Evolutionary conservation across 2,888 invertebrate species (phyloP), one percentile per base, ranked within the genome.

Genomic region (Napeogenes inachia): DNA sequence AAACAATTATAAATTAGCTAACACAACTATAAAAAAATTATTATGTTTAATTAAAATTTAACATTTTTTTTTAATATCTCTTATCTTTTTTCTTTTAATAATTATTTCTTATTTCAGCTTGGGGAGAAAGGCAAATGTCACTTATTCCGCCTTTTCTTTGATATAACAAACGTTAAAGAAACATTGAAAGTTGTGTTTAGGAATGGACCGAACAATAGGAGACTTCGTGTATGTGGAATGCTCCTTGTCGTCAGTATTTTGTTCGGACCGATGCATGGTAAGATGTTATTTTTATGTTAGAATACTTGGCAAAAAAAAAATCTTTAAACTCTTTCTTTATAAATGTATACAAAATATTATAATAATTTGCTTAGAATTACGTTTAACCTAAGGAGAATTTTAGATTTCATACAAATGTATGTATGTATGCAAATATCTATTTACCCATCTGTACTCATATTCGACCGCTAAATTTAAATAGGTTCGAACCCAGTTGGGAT

Each of bases 221-320:
- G 87, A 35, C 54, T 76, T 8, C 79, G 89, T 2, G 78, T 92
- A 13, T 82, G 81, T 55, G 68, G 85, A 2, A 80, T 91, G 53
- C 75, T 92, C 64, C 50, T 80, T 2, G 79, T 90, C 2, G 87
- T 88, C 0, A 82, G 86, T 66, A 75, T 92, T 30, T 76, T 92
- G 2, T 89, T 91, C 68, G 92, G 92, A 56, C 92, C 92, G 2
- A 80, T 92, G 77, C 88, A 84, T 71, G 92, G 92, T 92, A 69
- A 84, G 84, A 1, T 50, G 50, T 4, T n/a, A 30, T 50, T 50
- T 50, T 47, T 8, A n/a, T 21, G 2, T 13, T 12, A 38, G 1
- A 38, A 21, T 21, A 38, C 13, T 46, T 10, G 5, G 4, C 10
- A 38, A 38, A 38, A 38, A 38, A n/a, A 6, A 38, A 6, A 38